Conservation (phyloP, 1,140 invertebrate species). For the Onthophagus taurus region DNA sequence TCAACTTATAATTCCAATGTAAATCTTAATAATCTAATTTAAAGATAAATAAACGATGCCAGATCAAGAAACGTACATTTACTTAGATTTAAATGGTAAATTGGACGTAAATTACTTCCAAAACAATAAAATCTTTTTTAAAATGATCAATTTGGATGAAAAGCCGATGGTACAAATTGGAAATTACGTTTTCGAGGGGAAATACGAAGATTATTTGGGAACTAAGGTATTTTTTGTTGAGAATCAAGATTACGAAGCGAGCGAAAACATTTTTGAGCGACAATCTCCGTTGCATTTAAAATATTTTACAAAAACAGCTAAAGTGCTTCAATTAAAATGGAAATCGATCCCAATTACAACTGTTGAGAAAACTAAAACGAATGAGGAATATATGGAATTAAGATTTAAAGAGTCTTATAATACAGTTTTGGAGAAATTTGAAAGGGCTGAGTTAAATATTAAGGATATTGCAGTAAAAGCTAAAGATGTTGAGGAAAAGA, state of each 20-base stretch:
- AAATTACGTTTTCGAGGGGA: slow-evolving; percentile 13
- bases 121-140: slow-evolving; percentile 6
- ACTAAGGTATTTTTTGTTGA: slow-evolving; percentile 15
- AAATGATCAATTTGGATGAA: slow-evolving; percentile 12
- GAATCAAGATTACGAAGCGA: slow-evolving; percentile 2
- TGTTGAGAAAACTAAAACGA: background rate
- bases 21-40: too few relatives aligned
- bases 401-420: slow-evolving; percentile 4
- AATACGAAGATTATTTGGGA: slow-evolving; percentile 11
- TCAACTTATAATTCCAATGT: too few relatives aligned
- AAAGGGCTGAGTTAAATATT: slow-evolving; percentile 3
- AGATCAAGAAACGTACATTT: slow-evolving; percentile 10
- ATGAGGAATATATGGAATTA: slow-evolving; percentile 3
- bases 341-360: background rate
- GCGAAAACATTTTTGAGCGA: slow-evolving; percentile 8
- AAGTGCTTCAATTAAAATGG: slow-evolving; percentile 13
- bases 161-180: slow-evolving; percentile 12
- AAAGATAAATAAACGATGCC: slow-evolving; percentile 1
- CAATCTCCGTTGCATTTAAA: slow-evolving; percentile 3
- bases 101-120: slow-evolving; percentile 9
- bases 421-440: slow-evolving; percentile 5
- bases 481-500: background rate
- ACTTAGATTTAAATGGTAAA: slow-evolving; percentile 12
- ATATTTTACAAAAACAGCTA: slow-evolving; percentile 12
- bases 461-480: slow-evolving; percentile 4